These are phyloP conservation scores for Aphelenchoides avenae DNA, from an alignment of 1,140 invertebrate genomes.

Conservation along the genomic window DNA sequence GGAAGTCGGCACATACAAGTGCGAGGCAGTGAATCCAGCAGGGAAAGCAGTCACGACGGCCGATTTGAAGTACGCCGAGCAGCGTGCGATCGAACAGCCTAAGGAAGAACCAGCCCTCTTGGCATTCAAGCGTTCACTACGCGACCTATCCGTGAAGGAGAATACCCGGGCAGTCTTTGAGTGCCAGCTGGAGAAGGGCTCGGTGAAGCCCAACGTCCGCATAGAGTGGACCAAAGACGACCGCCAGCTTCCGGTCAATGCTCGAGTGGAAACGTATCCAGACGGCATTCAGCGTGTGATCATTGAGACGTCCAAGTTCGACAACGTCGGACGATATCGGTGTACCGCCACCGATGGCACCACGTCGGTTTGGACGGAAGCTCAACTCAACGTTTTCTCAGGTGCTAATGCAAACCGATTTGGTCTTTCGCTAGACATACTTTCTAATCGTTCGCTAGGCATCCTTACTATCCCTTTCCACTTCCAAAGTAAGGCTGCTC, in stretches of 20 bases:
- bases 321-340: slow-evolving; percentile 49
- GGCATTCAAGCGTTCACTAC: slow-evolving; percentile 19
- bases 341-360: slow-evolving; percentile 37
- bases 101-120: slow-evolving; percentile 33
- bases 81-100: slow-evolving; percentile 15
- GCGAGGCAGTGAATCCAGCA: slow-evolving; percentile 33
- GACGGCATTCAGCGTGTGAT: slow-evolving; percentile 50
- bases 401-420: slow-evolving; percentile 30
- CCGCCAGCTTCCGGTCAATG: slow-evolving; percentile 4
- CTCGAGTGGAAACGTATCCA: slow-evolving; percentile 62
- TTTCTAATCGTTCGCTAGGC: no score
- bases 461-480: no score
- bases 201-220: background rate
- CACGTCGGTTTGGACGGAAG: slow-evolving; percentile 35
- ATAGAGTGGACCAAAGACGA: slow-evolving; percentile 34
- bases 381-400: slow-evolving; percentile 26
- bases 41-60: slow-evolving; percentile 36
- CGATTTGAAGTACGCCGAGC: slow-evolving; percentile 39
- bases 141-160: slow-evolving; percentile 23
- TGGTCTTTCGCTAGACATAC: no score
- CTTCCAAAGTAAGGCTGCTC: no score
- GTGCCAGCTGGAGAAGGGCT: slow-evolving; percentile 31
- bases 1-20: slow-evolving; percentile 43
- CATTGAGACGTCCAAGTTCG: slow-evolving; percentile 39
- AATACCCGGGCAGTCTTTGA: slow-evolving; percentile 31